Evolutionary conservation across 2,888 invertebrate genomes (phyloP), one percentile per base, ranked within the genome.

Genomic region (Cosmopolites sordidus): DNA sequence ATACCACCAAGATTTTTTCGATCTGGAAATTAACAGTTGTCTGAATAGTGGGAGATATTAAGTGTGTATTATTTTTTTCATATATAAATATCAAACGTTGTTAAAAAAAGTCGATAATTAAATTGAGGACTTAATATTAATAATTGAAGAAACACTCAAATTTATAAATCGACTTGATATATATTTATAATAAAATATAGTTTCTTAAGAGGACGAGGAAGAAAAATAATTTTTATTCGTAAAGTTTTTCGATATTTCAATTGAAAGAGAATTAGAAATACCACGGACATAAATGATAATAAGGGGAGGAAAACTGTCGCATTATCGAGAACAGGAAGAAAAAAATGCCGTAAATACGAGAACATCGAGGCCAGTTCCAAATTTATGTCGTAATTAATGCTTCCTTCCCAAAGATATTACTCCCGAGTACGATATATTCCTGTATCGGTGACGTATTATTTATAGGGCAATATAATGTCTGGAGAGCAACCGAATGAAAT

Each of bases 401-500:
- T 60, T 59, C 59, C 53, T 60, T 58, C 58, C 51, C 58, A 61
- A 63, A 62, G 62, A 63, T 63, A 65, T 65, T 64, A 58, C 64
- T 56, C 63, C 53, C 49, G 60, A 57, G 62, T 49, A 62, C 62
- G 61, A 62, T 66, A 66, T 66, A 66, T 66, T 66, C 60, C 46
- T 54, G 57, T 58, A 63, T 65, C 61, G 65, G 63, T 64, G 65
- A 62, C 63, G 54, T 64, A 66, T 66, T 67, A 67, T 67, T 67
- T 67, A 67, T 66, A 60, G 61, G 50, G 60, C 64, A 58, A 63
- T 65, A 65, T 65, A 64, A 55, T 54, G 62, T 60, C 60, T 45
- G 56, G 61, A 59, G 60, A 60, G 59, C 60, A 60, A 55, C 56
- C 53, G 60, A 56, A 48, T 54, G 62, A 60, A 63, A 63, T 62